Evolutionary conservation across 2,888 invertebrate genomes (phyloP), one percentile per base, ranked within the genome.

Genomic region (Axea sp.): DNA sequence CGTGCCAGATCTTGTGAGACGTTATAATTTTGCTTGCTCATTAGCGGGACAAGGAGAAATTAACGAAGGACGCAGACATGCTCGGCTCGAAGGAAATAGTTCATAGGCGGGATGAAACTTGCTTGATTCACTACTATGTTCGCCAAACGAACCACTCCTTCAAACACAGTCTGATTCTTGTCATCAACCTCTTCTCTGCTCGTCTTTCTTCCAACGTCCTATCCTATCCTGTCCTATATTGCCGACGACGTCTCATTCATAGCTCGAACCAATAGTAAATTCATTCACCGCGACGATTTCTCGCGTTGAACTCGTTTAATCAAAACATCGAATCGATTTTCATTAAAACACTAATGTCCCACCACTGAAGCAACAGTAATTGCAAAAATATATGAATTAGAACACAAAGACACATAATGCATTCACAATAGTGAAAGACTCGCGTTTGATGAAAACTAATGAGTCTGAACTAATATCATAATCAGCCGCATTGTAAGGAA

Each of bases 1-100:
- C 35, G 37, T 45, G 15, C 30, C 17, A 59, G 41, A 65, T 60
- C 9, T 19, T 41, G 8, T 19, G 41, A 41, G 41, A 41, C 12
- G 24, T 55, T 55, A 69, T 75, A 67, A 75, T 72, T 72, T 59
- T 68, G 68, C 49, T 67, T 71, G 57, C 68, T 72, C 72, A 75
- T 75, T 75, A 75, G 64, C 28, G 51, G 62, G 43, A 71, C 55
- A 51, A 71, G 39, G 35, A 47, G 59, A 71, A 65, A 60, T 55
- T 71, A 64, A 71, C 71, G 43, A 57, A 71, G 55, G 62, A 57
- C 57, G 49, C 62, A 55, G 43, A 45, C 55, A 60, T 64, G 49
- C 39, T 30, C 49, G 62, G 33, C 62, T 45, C 37, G 45, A 59
- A 53, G 47, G 62, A 71, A 45, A 39, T 47, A 55, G 62, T 71